Evolutionary conservation across 2,797 vertebrate genomes (phyloP).

Genomic region (Chanos chanos): DNA sequence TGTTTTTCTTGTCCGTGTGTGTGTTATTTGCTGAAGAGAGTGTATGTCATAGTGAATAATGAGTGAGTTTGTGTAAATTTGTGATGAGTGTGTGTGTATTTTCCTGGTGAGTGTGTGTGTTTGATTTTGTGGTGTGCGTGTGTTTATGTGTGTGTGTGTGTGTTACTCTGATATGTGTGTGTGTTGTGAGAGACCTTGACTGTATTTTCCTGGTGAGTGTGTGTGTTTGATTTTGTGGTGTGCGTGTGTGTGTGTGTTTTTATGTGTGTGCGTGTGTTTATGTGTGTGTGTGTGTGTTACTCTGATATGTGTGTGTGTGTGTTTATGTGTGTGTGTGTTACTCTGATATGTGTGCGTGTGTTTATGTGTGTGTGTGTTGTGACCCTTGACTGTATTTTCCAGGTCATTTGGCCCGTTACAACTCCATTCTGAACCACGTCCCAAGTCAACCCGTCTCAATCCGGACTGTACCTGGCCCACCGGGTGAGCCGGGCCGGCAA

Average conservation of each 20-base stretch:
- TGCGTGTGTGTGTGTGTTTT: neutral
- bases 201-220: neutral
- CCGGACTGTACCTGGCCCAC: conserved; percentile 83
- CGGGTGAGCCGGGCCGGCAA: conserved; percentile 85
- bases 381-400: conserved; percentile 9
- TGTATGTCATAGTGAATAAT: neutral
- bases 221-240: neutral
- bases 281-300: too few species aligned
- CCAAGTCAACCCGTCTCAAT: conserved; percentile 83
- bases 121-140: too few species aligned
- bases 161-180: too few species aligned
- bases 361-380: neutral
- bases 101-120: neutral
- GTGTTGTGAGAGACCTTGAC: too few species aligned
- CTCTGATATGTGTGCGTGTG: neutral
- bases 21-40: too few species aligned
- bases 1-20: neutral
- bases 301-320: too few species aligned
- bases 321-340: neutral
- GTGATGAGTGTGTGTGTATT: neutral
- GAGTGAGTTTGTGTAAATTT: neutral
- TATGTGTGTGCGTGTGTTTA: too few species aligned
- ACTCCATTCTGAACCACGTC: conserved; percentile 86
- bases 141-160: neutral
- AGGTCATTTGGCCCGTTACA: conserved; percentile 95